These are phyloP conservation scores for Sebastes matsubarae DNA, from an alignment of 2,797 vertebrate species.

Conservation along the genomic window DNA sequence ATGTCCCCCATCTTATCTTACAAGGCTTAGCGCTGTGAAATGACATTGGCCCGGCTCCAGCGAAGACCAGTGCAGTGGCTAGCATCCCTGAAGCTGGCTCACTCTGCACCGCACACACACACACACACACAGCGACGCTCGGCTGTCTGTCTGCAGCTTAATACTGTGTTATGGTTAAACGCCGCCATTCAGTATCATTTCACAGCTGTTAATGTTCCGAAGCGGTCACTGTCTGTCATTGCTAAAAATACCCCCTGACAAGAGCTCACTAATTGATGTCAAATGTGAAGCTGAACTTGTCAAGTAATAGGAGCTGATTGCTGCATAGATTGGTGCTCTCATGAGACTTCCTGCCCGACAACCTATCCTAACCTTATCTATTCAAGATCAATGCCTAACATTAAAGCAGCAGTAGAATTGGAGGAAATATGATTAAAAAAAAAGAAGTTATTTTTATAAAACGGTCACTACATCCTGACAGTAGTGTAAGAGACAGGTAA, in stretches of 20 bases:
- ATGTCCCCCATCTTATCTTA: slow-evolving; percentile 79
- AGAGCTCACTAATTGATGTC: slow-evolving; percentile 61
- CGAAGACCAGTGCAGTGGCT: slow-evolving; percentile 60
- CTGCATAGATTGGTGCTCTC: slow-evolving; percentile 26
- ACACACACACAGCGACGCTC: background rate
- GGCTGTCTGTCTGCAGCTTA: slow-evolving; percentile 47
- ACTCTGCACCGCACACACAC: slow-evolving; percentile 17
- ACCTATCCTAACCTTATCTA: too few relatives aligned
- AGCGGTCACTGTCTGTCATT: slow-evolving; percentile 48
- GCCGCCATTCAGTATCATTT: slow-evolving; percentile 59
- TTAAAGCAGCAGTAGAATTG: too few relatives aligned
- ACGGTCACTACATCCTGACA: too few relatives aligned
- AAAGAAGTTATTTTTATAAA: too few relatives aligned
- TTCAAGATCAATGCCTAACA: background rate
- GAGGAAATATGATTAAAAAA: too few relatives aligned
- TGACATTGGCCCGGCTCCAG: slow-evolving; percentile 77
- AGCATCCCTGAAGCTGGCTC: slow-evolving; percentile 30
- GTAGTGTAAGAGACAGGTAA: too few relatives aligned
- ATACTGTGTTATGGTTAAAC: slow-evolving; percentile 52
- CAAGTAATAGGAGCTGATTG: slow-evolving; percentile 39
- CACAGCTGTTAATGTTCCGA: slow-evolving; percentile 62
- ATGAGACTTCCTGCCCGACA: too few relatives aligned
- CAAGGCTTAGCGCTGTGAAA: slow-evolving; percentile 77
- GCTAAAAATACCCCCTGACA: slow-evolving; percentile 57
- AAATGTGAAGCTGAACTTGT: slow-evolving; percentile 48